Conservation (phyloP, 2,888 invertebrate genomes). For the Cephus rjabovi region DNA sequence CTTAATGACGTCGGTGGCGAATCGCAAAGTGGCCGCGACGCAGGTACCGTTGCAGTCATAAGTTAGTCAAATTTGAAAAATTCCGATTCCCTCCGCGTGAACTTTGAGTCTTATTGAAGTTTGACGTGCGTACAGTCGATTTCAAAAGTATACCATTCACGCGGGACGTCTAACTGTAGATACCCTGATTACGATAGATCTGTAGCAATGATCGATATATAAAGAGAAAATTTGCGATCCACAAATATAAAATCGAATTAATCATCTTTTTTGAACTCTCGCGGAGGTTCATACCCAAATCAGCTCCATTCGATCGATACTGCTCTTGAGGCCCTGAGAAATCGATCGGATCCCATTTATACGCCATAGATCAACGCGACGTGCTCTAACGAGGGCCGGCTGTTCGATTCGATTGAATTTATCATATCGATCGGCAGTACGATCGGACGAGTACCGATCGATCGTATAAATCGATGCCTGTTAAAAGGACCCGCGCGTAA, state of each 20-base stretch:
- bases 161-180: background rate
- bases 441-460: background rate
- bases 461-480: background rate
- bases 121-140: background rate
- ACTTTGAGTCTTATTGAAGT: background rate
- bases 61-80: background rate
- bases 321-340: background rate
- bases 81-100: background rate
- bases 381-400: background rate
- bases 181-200: background rate
- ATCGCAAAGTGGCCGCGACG: conserved; percentile 14
- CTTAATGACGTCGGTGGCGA: conserved; percentile 17
- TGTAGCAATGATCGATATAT: background rate
- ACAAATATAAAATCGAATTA: background rate
- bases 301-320: background rate
- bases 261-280: background rate
- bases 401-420: background rate
- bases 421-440: background rate
- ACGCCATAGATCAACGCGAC: background rate
- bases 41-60: background rate
- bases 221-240: background rate
- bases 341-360: background rate
- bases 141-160: background rate
- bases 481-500: background rate
- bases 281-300: background rate